Evolutionary conservation across 2,888 invertebrate genomes (phyloP).

Genomic region (Tromatobia lineatoria): DNA sequence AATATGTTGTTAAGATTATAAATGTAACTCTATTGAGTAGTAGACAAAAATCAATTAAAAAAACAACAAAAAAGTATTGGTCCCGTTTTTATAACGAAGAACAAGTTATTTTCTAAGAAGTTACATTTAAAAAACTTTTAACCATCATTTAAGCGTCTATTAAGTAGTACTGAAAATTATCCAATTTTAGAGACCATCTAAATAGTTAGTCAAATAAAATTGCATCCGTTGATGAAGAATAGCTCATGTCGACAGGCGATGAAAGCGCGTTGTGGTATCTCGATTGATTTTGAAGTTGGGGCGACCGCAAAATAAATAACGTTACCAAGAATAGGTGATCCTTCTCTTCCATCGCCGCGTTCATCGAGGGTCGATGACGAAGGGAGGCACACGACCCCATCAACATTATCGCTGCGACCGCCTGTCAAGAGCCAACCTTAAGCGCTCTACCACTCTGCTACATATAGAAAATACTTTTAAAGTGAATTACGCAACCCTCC

Average conservation of each 20-base stretch:
- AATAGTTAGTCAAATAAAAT: too few species aligned
- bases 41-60: too few species aligned
- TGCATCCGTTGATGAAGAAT: neutral
- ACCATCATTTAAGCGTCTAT: too few species aligned
- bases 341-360: constrained; percentile 45
- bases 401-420: constrained; percentile 56
- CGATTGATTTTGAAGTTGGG: constrained; percentile 52
- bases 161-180: too few species aligned
- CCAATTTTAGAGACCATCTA: too few species aligned
- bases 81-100: too few species aligned
- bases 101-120: too few species aligned
- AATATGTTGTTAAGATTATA: too few species aligned
- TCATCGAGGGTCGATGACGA: constrained; percentile 59
- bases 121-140: too few species aligned
- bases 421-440: constrained; percentile 65
- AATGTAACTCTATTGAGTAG: too few species aligned
- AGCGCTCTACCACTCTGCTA: constrained; percentile 47
- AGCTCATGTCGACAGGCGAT: neutral
- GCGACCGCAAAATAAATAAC: constrained; percentile 28
- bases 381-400: constrained; percentile 49
- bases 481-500: constrained; percentile 56
- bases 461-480: constrained; percentile 30
- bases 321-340: constrained; percentile 45
- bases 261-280: neutral
- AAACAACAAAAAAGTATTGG: too few species aligned